These are phyloP conservation scores for Druon quercuslanigerum DNA, from an alignment of 1,140 invertebrate genomes.

Conservation along the genomic window DNA sequence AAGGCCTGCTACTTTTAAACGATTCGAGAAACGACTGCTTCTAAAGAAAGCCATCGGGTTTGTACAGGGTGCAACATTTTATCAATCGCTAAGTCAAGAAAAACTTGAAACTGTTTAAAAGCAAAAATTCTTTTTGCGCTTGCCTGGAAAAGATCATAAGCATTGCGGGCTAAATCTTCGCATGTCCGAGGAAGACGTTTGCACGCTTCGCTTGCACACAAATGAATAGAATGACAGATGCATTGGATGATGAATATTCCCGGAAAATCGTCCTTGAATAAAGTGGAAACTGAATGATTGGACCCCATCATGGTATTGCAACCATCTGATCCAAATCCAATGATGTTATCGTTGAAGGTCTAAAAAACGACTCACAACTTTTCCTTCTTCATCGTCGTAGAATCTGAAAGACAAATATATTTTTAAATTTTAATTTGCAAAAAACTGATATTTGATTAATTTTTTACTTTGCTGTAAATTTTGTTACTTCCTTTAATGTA, in stretches of 20 bases:
- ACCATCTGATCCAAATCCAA: slow-evolving; percentile 64
- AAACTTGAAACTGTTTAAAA: slow-evolving; percentile 35
- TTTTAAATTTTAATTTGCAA: no score
- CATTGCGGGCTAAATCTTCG: slow-evolving; percentile 40
- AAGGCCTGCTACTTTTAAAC: slow-evolving; percentile 42
- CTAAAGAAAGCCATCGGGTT: slow-evolving; percentile 40
- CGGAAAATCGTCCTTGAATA: slow-evolving; percentile 15
- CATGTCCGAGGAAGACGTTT: slow-evolving; percentile 37
- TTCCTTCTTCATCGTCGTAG: slow-evolving; percentile 34
- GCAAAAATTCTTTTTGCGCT: slow-evolving; percentile 37
- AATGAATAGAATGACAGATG: slow-evolving; percentile 41
- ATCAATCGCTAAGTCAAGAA: slow-evolving; percentile 37
- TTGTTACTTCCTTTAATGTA: no score
- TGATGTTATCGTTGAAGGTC: slow-evolving; percentile 53
- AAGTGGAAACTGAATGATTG: slow-evolving; percentile 55
- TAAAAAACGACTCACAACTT: slow-evolving; percentile 44
- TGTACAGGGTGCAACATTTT: slow-evolving; percentile 37
- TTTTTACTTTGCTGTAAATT: no score
- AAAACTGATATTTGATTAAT: no score
- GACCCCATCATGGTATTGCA: slow-evolving; percentile 62
- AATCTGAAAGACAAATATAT: slow-evolving; percentile 19
- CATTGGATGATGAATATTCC: slow-evolving; percentile 37
- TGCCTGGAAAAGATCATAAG: slow-evolving; percentile 33
- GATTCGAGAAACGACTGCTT: slow-evolving; percentile 24
- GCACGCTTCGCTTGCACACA: slow-evolving; percentile 43